Conservation (phyloP, 2,113 vertebrate species). For the Urocynchramus pylzowi region DNA sequence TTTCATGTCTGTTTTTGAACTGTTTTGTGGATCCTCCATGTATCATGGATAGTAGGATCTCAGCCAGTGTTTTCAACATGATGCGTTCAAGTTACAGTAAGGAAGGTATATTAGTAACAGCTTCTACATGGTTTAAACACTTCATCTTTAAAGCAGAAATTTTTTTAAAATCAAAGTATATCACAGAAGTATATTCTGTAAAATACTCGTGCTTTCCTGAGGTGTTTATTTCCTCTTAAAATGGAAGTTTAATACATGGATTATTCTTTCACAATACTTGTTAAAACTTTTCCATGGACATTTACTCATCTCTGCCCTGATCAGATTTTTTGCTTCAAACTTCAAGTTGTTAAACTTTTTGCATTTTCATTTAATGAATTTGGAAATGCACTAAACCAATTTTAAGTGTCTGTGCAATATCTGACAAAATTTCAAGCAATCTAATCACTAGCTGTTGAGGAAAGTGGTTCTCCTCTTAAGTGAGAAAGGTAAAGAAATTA, state of each 20-base stretch:
- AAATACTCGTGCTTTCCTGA: fast-evolving
- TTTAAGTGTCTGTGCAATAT: neutral
- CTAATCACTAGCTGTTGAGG: neutral
- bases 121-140: neutral
- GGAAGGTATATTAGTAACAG: neutral
- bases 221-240: neutral
- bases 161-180: neutral
- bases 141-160: neutral
- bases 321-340: neutral
- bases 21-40: neutral
- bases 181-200: neutral
- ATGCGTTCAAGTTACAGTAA: neutral
- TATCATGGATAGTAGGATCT: neutral
- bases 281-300: neutral
- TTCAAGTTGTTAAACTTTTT: neutral
- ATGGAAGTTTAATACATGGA: neutral
- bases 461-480: neutral
- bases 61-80: neutral
- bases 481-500: neutral
- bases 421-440: neutral
- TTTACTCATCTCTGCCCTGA: neutral
- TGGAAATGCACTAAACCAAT: neutral
- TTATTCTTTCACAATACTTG: neutral
- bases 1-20: neutral
- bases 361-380: neutral